Evolutionary conservation across 2,797 vertebrate genomes (phyloP), one percentile per base, ranked within the genome.

Genomic region (Poliocrania exsul): DNA sequence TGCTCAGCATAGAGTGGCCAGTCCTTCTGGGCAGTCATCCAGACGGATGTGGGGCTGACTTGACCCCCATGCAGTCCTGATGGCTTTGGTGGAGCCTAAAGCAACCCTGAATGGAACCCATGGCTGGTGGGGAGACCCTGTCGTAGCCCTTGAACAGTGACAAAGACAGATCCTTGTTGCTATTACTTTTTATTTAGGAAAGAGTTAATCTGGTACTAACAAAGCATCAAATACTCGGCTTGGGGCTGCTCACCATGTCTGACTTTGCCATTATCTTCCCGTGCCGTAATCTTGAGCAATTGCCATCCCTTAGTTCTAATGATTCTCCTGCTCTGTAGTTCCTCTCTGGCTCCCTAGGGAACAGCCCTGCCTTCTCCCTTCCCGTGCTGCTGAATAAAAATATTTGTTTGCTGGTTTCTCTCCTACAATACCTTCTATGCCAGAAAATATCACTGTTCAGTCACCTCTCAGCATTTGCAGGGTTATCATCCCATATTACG

Each of bases 391-490:
- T 86, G 47, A 78, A 60, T 61, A 33, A 81, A 92, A 88, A 64
- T 46, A 54, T 46, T 16, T 82, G 37, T 88, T 92, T 92, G 77
- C 60, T 83, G 29, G 4, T 77, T 88, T 46, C 18, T 96, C 51
- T 80, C 54, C 57, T 53, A 25, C 31, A 78, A 13, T 67, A 67
- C 40, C 37, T 0, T 2, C 33, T 60, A 40, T 38, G 49, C 62
- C 66, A 79, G 73, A 84, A 96, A 93, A 84, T 29, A 81, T 6
- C 40, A 28, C 90, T 69, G 24, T 81, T 92, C 83, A 81, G 82
- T 54, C 2, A 6, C 49, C 51, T 88, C 11, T 6, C 49, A 47
- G 86, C 15, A 9, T 66, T 88, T 11, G 3, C 29, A 58, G 72
- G 33, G 56, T 86, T 86, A 61, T 92, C 93, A 94, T 86, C 65